A percentile compares a stretch with the other conserved stretches of the same genome.
These are phyloP conservation scores for Mobula birostris DNA, from an alignment of 2,113 vertebrate species.

Conservation along the genomic window DNA sequence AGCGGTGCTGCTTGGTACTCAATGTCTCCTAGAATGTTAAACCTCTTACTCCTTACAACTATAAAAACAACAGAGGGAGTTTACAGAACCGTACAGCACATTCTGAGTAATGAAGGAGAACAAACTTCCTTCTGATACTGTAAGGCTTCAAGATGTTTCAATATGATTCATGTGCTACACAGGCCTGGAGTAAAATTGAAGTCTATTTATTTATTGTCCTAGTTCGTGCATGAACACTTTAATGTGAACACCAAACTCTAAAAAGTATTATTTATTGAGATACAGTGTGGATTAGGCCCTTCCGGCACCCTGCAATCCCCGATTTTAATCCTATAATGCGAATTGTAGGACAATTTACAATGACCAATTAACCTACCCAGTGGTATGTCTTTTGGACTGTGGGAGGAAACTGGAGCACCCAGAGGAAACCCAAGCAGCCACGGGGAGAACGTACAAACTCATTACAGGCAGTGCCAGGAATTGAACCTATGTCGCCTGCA, in stretches of 20 bases:
- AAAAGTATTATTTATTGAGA: no score
- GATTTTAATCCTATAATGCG: no score
- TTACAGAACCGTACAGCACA: not conserved
- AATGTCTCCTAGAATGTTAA: not conserved
- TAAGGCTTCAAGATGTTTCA: not conserved
- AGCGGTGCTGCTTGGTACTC: conserved; percentile 7
- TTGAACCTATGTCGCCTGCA: no score
- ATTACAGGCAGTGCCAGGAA: no score
- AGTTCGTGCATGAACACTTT: not conserved
- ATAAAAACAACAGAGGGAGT: not conserved
- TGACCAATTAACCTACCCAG: no score
- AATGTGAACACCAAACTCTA: not conserved
- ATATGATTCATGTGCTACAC: not conserved
- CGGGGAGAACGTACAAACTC: no score
- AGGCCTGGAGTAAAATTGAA: not conserved
- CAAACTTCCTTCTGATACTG: not conserved
- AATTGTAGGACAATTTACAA: no score
- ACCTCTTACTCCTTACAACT: not conserved
- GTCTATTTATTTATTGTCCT: not conserved
- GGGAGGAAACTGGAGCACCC: no score
- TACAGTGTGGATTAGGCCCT: no score
- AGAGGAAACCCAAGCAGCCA: no score
- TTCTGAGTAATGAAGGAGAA: not conserved
- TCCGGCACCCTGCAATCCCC: no score
- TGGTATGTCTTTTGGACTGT: no score